Evolutionary conservation across 1,140 invertebrate species (phyloP), one percentile per base, ranked within the genome.

Genomic region (Penaeus chinensis): DNA sequence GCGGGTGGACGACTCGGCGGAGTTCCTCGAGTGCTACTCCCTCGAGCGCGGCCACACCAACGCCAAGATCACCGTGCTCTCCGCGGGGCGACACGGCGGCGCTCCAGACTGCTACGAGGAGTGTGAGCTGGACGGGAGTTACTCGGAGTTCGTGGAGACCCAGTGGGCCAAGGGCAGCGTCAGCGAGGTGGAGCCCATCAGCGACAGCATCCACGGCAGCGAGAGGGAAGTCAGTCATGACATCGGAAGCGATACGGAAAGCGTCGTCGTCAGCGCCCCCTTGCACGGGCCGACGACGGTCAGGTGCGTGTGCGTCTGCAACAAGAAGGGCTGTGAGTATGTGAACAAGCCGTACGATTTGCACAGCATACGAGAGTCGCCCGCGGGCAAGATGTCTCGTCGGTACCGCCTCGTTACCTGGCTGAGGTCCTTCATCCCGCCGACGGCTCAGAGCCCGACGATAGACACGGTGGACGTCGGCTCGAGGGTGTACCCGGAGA

Each of bases 281-380:
- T 47, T 87, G 18, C 86, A 87, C 37, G 80, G 80, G 16, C 86
- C 86, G 24, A 76, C 80, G 10, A 79, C 77, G 11, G 86, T 87
- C 22, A 89, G 78, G 87, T 88, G 84, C 62, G 87, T 87, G 63
- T 90, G 89, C 47, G 84, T 90, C n/a, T 90, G 89, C 66, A 85
- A 90, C 63, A 89, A 90, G 74, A 77, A 85, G 54, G 85, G 81
- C 16, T 90, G 89, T 71, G 88, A 89, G 65, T 90, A 84, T 66
- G 84, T 89, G 13, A 84, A 90, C 62, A 86, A 78, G 62, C 87
- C 84, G 1, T 86, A 79, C 60, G 79, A 89, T 63, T 66, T 74
- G 62, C 82, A 87, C 37, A 87, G 86, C 65, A 37, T 87, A 27
- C 71, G 71, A 27, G 81, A 83, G 69, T 82, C 80, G 18, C 84